Evolutionary conservation across 2,888 invertebrate genomes (phyloP).

Genomic region (Ichneumoninae sp.): DNA sequence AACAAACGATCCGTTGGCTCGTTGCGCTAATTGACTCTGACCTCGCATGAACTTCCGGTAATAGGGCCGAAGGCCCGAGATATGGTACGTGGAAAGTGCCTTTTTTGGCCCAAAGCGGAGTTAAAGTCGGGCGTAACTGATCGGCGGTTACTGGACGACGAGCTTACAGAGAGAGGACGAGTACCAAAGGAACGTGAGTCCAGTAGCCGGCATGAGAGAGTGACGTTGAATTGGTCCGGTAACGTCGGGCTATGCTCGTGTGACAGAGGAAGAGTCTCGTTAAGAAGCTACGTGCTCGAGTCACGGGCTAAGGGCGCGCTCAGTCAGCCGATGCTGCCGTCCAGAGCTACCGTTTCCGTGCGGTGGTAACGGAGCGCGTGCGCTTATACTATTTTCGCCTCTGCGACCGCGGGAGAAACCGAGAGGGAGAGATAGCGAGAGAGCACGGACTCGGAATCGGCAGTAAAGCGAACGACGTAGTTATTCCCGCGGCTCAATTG

Average conservation of each 20-base stretch:
- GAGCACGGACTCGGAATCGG: conserved; percentile 6
- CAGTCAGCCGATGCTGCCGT: conserved; percentile 49
- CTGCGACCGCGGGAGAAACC: conserved; percentile 3
- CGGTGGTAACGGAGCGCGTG: conserved; percentile 22
- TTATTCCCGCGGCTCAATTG: conserved; percentile 11
- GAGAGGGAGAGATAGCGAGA: not conserved
- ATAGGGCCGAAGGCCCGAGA: not conserved
- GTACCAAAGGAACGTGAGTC: not conserved
- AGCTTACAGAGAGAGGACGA: conserved; percentile 18
- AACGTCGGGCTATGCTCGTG: conserved; percentile 63
- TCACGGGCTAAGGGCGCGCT: conserved; percentile 56
- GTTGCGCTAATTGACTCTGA: conserved; percentile 63
- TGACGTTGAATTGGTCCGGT: conserved; percentile 60
- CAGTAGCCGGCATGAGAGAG: conserved; percentile 12
- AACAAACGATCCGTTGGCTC: conserved; percentile 53
- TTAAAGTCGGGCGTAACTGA: not conserved
- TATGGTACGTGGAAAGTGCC: not conserved
- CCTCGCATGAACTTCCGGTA: conserved; percentile 48
- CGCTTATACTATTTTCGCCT: conserved; percentile 39
- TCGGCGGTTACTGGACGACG: not conserved
- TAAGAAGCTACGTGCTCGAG: conserved; percentile 74
- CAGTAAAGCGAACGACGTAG: conserved; percentile 9
- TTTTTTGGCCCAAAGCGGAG: not conserved
- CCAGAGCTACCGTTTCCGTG: conserved; percentile 13
- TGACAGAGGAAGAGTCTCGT: conserved; percentile 77